Percentiles rank a stretch among this genome's conserved stretches.
These are phyloP conservation scores for Malurus alboscapulatus DNA, from an alignment of 2,113 vertebrate species.

Conservation along the genomic window DNA sequence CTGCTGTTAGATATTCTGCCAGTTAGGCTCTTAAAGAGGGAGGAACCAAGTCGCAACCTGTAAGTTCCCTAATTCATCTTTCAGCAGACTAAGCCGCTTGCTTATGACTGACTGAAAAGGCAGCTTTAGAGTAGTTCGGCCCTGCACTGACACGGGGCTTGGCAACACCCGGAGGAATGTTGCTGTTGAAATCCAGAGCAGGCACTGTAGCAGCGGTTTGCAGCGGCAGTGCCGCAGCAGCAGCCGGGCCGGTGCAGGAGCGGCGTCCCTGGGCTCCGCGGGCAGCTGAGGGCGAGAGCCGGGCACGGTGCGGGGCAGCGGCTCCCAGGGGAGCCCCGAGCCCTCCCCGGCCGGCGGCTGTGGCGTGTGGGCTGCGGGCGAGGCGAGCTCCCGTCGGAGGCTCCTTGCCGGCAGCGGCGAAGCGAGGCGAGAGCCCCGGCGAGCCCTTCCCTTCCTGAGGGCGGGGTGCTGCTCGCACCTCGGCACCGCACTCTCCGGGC, in stretches of 20 bases:
- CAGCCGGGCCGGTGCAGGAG: accelerated
- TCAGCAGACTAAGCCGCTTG: neutral
- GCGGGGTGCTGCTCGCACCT: accelerated
- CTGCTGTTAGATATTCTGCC: neutral
- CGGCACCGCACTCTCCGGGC: neutral
- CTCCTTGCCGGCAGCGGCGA: too few species aligned
- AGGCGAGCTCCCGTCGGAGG: neutral
- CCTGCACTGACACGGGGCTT: neutral
- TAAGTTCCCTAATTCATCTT: neutral
- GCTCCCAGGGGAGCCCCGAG: too few species aligned
- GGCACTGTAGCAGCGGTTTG: neutral
- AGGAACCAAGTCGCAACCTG: neutral
- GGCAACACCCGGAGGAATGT: neutral
- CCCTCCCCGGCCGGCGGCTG: neutral
- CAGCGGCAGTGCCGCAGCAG: neutral
- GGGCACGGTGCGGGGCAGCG: neutral
- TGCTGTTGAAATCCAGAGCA: neutral
- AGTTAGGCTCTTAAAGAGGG: neutral
- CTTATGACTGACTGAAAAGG: neutral
- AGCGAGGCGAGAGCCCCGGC: too few species aligned
- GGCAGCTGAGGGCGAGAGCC: accelerated
- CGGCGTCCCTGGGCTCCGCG: neutral
- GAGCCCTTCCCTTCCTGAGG: neutral
- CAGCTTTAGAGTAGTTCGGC: neutral
- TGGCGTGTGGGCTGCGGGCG: neutral